Percentiles rank a stretch among this genome's conserved stretches.
These are phyloP conservation scores for Bolinopsis microptera DNA, from an alignment of 37 sponge, comb jelly and placozoan species.

Conservation along the genomic window DNA sequence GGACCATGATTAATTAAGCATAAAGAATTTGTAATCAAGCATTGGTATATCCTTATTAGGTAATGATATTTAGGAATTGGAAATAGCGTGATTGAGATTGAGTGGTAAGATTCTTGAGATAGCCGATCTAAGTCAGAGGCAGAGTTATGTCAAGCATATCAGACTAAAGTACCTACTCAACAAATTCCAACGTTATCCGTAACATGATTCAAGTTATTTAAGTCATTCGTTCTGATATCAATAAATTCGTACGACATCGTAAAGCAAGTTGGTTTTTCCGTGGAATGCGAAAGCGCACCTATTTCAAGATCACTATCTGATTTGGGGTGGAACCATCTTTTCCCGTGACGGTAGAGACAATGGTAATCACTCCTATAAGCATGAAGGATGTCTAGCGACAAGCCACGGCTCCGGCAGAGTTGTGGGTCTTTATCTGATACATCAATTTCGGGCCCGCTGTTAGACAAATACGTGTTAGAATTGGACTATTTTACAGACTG, in stretches of 20 bases:
- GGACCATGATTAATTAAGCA: no score
- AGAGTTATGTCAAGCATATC: neutral
- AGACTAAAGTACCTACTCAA: neutral
- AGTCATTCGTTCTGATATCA: neutral
- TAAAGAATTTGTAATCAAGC: no score
- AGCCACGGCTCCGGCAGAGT: neutral
- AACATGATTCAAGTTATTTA: neutral
- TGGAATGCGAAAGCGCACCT: neutral
- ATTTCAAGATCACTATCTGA: neutral
- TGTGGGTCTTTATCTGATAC: no score
- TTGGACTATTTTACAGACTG: no score
- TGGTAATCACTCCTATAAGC: neutral
- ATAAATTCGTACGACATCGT: neutral
- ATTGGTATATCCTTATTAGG: no score
- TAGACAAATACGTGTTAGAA: neutral
- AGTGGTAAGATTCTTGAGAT: no score
- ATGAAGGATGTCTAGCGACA: neutral
- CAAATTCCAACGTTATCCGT: neutral
- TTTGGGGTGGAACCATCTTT: neutral
- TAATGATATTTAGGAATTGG: no score
- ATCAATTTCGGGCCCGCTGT: no score
- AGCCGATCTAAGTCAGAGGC: no score
- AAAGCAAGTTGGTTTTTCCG: neutral
- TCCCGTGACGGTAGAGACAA: neutral
- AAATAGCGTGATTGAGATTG: no score